Base-by-base conservation (phyloP, 1,140 invertebrate species). In the Drosophila arawakana region DNA sequence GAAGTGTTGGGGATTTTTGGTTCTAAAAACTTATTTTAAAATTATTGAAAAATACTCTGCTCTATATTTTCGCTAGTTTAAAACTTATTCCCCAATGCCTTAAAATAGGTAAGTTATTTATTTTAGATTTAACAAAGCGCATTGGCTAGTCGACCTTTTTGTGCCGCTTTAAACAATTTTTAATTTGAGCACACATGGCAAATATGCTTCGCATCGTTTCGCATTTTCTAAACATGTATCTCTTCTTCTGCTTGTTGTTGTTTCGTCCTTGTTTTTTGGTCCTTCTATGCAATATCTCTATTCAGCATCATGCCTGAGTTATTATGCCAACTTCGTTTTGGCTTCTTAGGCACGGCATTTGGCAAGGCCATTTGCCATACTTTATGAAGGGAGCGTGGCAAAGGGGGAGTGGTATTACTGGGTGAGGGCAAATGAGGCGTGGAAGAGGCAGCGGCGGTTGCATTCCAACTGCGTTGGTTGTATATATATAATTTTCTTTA, bases 261-360 rank as follows among this genome's bases (percentile, higher is more conserved):
- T 49, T 66, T 10, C 21, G 37, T 69, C 34, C 55, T 55, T 35
- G 58, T 37, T 52, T 58, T 25, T 15, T 70, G 46, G 37, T 39
- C 6, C 39, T 44, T 44, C 50, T 62, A 47, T 73, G 46, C 30
- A 54, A 86, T 86, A 86, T 86, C 83, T 82, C 61, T 66, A 65
- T 72, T 71, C 66, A 70, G 72, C 72, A 88, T 76, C 80, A 83
- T 74, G 80, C 80, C 76, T 80, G 83, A 83, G 76, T 86, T 86
- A 88, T 86, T 88, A 86, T 83, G 84, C 84, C 84, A 83, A 83
- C 73, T 80, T 70, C 69, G 84, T 89, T 88, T 78, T 89, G 83
- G 69, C 76, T 89, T 73, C 77, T 86, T 88, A 88, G 83, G 83
- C 83, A 88, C 54, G 78, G 73, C 84, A 90, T 85, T 88, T 88